phyloP scores from a whole-genome alignment of 23 tunicate species.

The Halocynthia aurantium region DNA sequence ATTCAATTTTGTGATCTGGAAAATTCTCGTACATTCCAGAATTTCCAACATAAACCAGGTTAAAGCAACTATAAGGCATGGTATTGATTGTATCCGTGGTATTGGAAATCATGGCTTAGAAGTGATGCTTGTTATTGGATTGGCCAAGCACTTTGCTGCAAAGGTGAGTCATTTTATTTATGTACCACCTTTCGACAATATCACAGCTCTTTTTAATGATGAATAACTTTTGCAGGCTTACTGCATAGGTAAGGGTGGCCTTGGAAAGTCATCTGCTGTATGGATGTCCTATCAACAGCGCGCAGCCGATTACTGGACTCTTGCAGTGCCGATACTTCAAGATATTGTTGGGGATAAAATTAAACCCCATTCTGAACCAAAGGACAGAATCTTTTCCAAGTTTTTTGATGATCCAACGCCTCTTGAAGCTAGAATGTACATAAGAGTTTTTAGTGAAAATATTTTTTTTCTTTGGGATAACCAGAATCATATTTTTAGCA shows the following conservation, averaged over 20 bases:
- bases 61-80: constrained; percentile 31
- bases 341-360: constrained; percentile 7
- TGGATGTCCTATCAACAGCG: constrained; percentile 69
- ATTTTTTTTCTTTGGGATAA: not conserved
- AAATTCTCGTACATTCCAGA: not conserved
- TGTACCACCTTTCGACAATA: not conserved
- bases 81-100: constrained; percentile 62
- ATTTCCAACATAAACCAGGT: constrained; percentile 12
- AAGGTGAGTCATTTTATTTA: constrained; percentile 28
- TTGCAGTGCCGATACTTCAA: constrained; percentile 39
- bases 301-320: constrained; percentile 71
- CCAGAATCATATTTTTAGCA: constrained; percentile 21
- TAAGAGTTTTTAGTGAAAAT: not conserved
- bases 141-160: constrained; percentile 81
- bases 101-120: constrained; percentile 70
- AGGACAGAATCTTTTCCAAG: constrained; percentile 48
- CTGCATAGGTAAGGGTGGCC: not conserved
- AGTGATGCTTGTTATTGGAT: constrained; percentile 30
- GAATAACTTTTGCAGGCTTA: constrained; percentile 14
- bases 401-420: constrained; percentile 33
- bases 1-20: no score
- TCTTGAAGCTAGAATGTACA: constrained; percentile 54
- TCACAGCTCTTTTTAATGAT: not conserved
- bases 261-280: constrained; percentile 18
- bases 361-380: constrained; percentile 13